Evolutionary conservation across 2,113 vertebrate species (phyloP).

Genomic region (Lanius ludovicianus): DNA sequence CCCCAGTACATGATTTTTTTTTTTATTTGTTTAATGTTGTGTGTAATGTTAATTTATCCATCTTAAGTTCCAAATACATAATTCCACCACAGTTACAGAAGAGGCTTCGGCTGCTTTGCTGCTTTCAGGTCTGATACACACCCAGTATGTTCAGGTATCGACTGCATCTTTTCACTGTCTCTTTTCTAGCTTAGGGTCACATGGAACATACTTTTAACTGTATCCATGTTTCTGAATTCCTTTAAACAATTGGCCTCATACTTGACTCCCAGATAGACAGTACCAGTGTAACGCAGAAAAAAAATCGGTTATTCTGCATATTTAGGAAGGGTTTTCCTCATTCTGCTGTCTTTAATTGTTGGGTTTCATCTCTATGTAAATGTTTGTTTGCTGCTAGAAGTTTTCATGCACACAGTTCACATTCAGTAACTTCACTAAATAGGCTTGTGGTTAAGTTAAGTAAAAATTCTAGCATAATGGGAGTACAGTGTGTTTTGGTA

Average conservation of each 20-base stretch:
- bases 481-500: neutral
- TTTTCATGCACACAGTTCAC: neutral
- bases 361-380: neutral
- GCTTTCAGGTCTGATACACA: neutral
- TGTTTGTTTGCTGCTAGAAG: neutral
- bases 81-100: neutral
- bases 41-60: neutral
- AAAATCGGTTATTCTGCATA: neutral
- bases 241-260: rapidly evolving
- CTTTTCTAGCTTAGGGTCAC: neutral
- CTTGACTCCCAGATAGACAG: neutral
- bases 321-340: neutral
- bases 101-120: neutral
- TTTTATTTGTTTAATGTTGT: neutral
- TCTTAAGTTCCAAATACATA: neutral
- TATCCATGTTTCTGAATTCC: neutral
- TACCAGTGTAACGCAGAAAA: neutral
- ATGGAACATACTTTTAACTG: neutral
- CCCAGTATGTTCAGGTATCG: neutral
- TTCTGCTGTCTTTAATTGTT: neutral
- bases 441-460: neutral
- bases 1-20: neutral
- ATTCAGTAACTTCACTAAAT: neutral
- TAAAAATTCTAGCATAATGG: neutral
- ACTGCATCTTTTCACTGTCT: neutral